phyloP scores from a whole-genome alignment of 2,113 vertebrate species.

The Toxotes chatareus region DNA sequence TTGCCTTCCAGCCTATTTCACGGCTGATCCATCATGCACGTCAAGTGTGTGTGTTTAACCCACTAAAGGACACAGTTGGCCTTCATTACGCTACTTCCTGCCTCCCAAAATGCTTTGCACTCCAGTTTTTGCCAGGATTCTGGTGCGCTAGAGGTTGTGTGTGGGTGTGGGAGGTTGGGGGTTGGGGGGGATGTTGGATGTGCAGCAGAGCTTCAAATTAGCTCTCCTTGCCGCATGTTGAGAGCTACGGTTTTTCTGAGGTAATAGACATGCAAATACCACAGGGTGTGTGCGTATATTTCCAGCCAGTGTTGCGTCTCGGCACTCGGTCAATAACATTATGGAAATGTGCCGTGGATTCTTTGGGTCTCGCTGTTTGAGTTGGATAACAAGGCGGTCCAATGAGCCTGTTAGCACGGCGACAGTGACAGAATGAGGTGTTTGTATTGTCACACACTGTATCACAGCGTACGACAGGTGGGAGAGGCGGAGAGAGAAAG shows the following conservation, averaged over 20 bases:
- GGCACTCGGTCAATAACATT: slow-evolving; percentile 77
- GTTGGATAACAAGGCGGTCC: slow-evolving; percentile 72
- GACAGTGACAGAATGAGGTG: slow-evolving; percentile 74
- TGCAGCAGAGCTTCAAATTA: slow-evolving; percentile 79
- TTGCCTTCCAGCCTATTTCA: slow-evolving; percentile 73
- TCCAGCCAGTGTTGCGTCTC: slow-evolving; percentile 47
- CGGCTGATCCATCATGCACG: slow-evolving; percentile 68
- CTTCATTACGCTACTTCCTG: slow-evolving; percentile 67
- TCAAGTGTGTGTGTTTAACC: slow-evolving; percentile 71
- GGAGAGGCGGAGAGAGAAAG: slow-evolving; percentile 3
- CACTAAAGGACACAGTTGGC: slow-evolving; percentile 67
- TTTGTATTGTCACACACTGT: slow-evolving; percentile 69
- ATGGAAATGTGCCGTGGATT: slow-evolving; percentile 74
- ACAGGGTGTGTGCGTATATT: slow-evolving; percentile 31
- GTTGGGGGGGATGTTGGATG: slow-evolving; percentile 51
- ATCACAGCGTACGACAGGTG: slow-evolving; percentile 30
- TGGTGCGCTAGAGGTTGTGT: slow-evolving; percentile 18
- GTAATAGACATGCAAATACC: slow-evolving; percentile 81
- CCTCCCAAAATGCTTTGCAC: slow-evolving; percentile 54
- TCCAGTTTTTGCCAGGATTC: slow-evolving; percentile 20
- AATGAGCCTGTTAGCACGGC: slow-evolving; percentile 66
- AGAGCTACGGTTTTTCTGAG: slow-evolving; percentile 59
- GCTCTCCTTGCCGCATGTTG: slow-evolving; percentile 65
- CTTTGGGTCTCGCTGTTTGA: slow-evolving; percentile 69
- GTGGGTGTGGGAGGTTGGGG: not conserved